Evolutionary conservation across 2,888 invertebrate genomes (phyloP), one percentile per base, ranked within the genome.

Genomic region (Agonum fuliginosum): DNA sequence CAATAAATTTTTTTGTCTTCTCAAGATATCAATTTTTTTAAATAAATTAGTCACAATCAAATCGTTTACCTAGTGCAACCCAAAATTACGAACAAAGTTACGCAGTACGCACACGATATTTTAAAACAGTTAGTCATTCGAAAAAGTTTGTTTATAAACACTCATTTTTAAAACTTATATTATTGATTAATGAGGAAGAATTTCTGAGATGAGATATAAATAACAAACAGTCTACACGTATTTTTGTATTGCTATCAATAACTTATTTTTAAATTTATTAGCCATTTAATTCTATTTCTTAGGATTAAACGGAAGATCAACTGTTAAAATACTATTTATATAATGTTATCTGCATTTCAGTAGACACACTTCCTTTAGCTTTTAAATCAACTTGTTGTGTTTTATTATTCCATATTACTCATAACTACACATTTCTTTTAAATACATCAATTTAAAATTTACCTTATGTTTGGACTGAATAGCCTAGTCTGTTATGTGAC

Each of bases 241-340:
- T 37, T 37, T 37, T 37, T 3, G 8, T 37, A 1, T 12, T 10
- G n/a, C 37, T 37, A 37, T 37, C 37, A 37, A 37, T n/a, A 37
- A 8, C 8, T 37, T 12, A 37, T n/a, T 37, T 10, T n/a, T 37
- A 37, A 10, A 37, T 37, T 8, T 37, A 37, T n/a, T 37, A 3
- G n/a, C 12, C 37, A 1, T 4, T n/a, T 1, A 37, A n/a, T 37
- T 37, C 12, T 37, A 37, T 5, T 37, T 37, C 12, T 12, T 54
- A 24, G 54, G n/a, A n/a, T n/a, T n/a, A 22, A 54, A 24, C 22
- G 24, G 54, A 24, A 24, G 22, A 54, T 54, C 22, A 54, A 54
- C 3, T 37, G n/a, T n/a, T n/a, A n/a, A 37, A n/a, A 12, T 37
- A 54, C 54, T 54, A 54, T 54, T 54, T 54, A 54, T 54, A 54